A percentile compares a stretch with the other conserved stretches of the same genome.
These are phyloP conservation scores for Andrena flavipes DNA, from an alignment of 2,888 invertebrate species.

Conservation along the genomic window DNA sequence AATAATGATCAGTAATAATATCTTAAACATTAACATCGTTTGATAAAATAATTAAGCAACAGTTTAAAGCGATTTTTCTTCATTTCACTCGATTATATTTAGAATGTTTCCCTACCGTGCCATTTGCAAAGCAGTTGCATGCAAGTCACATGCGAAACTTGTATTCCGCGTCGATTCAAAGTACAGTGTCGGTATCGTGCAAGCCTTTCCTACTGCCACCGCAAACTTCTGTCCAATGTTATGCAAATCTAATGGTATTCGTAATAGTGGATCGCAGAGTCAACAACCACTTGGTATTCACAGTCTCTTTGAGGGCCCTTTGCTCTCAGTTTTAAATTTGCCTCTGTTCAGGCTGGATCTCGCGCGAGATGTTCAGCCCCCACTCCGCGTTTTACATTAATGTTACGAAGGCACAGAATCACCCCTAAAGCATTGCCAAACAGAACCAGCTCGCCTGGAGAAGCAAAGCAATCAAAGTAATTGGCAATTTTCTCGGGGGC, in stretches of 20 bases:
- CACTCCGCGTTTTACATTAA: constrained; percentile 31
- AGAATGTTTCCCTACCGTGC: background rate
- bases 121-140: background rate
- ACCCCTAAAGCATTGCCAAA: constrained; percentile 18
- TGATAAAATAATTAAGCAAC: background rate
- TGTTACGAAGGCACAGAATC: constrained; percentile 22
- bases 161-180: background rate
- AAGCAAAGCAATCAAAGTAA: constrained; percentile 63
- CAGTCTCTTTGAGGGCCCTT: background rate
- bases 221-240: background rate
- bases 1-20: background rate
- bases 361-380: constrained; percentile 11
- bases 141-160: background rate
- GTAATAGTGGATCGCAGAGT: background rate
- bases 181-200: background rate
- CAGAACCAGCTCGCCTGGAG: constrained; percentile 3
- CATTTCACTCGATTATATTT: background rate
- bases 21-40: background rate
- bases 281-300: constrained; percentile 27
- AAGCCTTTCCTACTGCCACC: background rate
- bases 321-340: constrained; percentile 14
- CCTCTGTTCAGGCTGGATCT: constrained; percentile 5
- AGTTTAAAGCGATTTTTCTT: too few species aligned
- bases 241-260: constrained; percentile 29
- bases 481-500: constrained; percentile 68